Evolutionary conservation across 2,797 vertebrate species (phyloP).

Genomic region (Onychomys torridus): DNA sequence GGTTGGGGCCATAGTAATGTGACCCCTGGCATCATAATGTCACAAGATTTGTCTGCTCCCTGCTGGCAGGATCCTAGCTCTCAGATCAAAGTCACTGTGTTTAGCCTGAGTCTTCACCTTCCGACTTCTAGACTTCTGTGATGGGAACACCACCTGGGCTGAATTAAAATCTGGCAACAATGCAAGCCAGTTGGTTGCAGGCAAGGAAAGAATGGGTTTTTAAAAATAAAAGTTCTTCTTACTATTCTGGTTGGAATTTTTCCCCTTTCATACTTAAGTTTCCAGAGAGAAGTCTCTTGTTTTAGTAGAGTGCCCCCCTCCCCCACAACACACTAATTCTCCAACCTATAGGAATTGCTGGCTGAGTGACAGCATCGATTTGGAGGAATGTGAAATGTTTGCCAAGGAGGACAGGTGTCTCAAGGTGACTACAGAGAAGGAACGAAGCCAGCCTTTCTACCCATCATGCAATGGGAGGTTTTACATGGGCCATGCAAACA

Average conservation of each 20-base stretch:
- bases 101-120: background rate
- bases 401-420: background rate
- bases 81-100: background rate
- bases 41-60: rapidly evolving
- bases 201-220: background rate
- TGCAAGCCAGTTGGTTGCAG: background rate
- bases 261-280: background rate
- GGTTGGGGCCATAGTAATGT: too few relatives aligned
- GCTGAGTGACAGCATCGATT: background rate
- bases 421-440: background rate
- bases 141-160: background rate
- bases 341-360: background rate
- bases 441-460: background rate
- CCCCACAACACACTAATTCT: background rate
- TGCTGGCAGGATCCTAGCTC: rapidly evolving
- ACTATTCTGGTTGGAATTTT: background rate
- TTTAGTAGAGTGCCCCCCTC: background rate
- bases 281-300: background rate
- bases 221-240: background rate
- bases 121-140: background rate
- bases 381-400: background rate
- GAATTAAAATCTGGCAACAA: background rate
- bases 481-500: background rate
- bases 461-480: background rate
- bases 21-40: rapidly evolving